Evolutionary conservation across 2,113 vertebrate genomes (phyloP).

Genomic region (Hyla sarda): DNA sequence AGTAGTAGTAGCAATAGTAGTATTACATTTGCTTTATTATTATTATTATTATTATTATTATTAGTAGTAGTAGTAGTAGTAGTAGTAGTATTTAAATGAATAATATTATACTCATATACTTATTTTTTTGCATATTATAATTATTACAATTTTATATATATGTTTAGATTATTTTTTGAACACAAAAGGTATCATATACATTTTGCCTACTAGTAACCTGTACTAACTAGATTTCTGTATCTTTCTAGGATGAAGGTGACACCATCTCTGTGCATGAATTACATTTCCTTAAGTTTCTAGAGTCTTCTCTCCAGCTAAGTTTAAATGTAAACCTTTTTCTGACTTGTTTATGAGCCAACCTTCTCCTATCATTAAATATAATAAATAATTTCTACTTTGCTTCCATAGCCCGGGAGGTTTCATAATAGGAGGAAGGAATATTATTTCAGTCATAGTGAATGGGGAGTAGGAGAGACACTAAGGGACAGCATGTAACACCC

Average conservation of each 20-base stretch:
- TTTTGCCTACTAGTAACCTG: background rate
- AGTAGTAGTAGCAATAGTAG: no score
- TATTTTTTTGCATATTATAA: no score
- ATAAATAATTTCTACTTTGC: background rate
- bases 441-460: background rate
- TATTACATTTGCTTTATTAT: no score
- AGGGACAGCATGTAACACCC: background rate
- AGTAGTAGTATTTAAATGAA: no score
- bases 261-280: background rate
- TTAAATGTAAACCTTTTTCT: background rate
- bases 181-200: no score
- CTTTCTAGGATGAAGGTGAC: background rate
- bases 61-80: no score
- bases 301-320: background rate
- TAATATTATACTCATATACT: no score
- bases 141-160: no score
- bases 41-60: no score
- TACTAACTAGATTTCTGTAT: background rate
- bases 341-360: background rate
- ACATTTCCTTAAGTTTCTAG: background rate
- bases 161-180: no score
- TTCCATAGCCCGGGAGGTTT: background rate
- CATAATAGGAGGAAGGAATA: background rate
- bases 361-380: no score
- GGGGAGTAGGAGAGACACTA: background rate